A percentile compares a stretch with the other conserved stretches of the same genome.
phyloP scores from a whole-genome alignment of 1,140 invertebrate genomes.

The Lepidurus apus region DNA sequence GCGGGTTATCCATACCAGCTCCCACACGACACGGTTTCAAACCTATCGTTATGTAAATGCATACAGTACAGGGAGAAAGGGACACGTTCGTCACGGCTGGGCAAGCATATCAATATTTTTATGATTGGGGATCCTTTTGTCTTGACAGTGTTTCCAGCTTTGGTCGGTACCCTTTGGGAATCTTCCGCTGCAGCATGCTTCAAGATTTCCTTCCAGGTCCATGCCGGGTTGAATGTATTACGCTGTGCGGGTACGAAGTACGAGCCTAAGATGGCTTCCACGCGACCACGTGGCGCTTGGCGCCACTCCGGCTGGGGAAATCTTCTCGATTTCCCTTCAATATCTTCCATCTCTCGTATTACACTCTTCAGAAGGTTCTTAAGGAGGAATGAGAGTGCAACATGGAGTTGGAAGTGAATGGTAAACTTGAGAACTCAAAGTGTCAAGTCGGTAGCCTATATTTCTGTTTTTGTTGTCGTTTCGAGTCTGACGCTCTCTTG shows the following conservation, averaged over 20 bases:
- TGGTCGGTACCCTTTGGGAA: neutral
- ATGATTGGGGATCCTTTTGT: neutral
- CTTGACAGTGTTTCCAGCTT: neutral
- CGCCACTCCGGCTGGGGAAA: neutral
- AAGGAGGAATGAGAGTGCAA: neutral
- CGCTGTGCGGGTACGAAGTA: no score
- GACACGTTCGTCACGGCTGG: slow-evolving; percentile 4
- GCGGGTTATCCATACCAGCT: neutral
- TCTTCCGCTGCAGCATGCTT: neutral
- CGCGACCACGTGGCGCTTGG: no score
- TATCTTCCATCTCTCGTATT: neutral
- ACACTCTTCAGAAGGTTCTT: neutral
- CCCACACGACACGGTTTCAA: neutral
- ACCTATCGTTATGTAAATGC: neutral
- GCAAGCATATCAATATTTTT: slow-evolving; percentile 14
- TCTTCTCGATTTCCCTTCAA: neutral
- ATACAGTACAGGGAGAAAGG: neutral
- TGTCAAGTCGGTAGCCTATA: neutral
- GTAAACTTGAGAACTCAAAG: neutral
- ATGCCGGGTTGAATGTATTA: no score
- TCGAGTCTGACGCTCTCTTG: no score
- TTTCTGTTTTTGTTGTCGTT: no score
- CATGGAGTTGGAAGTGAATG: neutral
- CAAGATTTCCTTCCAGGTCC: neutral
- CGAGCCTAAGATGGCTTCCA: no score